phyloP scores from a whole-genome alignment of 2,113 vertebrate genomes.

The Aphyosemion australe region DNA sequence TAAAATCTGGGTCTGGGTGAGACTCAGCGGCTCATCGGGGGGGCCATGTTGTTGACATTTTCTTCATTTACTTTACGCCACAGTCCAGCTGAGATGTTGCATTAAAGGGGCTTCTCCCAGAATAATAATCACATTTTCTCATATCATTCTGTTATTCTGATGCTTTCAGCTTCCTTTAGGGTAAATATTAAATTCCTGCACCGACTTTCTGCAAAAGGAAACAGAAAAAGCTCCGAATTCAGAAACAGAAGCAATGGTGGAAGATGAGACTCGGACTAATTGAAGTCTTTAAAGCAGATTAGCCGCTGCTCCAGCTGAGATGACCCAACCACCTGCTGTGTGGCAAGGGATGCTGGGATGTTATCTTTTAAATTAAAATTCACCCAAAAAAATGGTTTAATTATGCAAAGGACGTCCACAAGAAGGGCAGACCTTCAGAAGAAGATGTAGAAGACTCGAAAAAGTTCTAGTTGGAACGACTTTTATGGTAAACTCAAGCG shows the following conservation, averaged over 20 bases:
- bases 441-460: not conserved
- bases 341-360: constrained; percentile 1
- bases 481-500: no score
- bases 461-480: no score
- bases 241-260: no score
- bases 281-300: constrained; percentile 44
- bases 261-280: constrained; percentile 17
- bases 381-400: not conserved
- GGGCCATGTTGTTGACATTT: not conserved
- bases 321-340: constrained; percentile 25
- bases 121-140: not conserved
- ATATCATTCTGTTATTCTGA: not conserved
- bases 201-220: not conserved
- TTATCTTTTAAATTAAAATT: constrained; percentile 16
- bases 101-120: not conserved
- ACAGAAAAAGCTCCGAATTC: no score
- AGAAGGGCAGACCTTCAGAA: not conserved
- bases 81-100: not conserved
- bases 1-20: not conserved
- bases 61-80: not conserved
- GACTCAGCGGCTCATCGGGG: not conserved
- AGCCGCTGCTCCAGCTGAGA: constrained; percentile 15
- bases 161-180: not conserved
- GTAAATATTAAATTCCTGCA: not conserved
- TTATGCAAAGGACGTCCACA: constrained; percentile 4